Conservation (phyloP, 2,888 invertebrate species). For the Ganaspis brasiliensis region DNA sequence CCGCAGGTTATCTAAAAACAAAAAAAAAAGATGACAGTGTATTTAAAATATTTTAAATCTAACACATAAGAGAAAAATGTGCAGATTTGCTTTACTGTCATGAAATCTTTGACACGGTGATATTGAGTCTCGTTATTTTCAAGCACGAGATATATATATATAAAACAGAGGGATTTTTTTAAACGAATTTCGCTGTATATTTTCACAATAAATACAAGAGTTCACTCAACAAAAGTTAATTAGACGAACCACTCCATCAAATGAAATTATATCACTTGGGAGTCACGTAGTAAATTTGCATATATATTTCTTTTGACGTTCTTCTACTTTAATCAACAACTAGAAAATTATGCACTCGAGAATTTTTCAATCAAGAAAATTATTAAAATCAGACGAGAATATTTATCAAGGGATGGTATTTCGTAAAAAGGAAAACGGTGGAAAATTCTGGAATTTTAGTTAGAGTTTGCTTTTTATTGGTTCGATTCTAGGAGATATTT, state of each 20-base stretch:
- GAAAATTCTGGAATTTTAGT: no score
- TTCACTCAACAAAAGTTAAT: slow-evolving; percentile 1
- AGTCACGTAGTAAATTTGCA: slow-evolving; percentile 4
- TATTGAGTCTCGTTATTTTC: neutral
- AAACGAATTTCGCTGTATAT: neutral
- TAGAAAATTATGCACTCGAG: neutral
- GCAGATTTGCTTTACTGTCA: neutral
- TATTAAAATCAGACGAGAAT: neutral
- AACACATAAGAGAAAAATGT: neutral
- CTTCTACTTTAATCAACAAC: neutral
- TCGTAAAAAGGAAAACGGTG: neutral
- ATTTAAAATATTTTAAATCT: neutral
- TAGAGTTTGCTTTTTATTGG: no score
- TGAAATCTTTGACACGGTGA: neutral
- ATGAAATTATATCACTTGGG: slow-evolving; percentile 7
- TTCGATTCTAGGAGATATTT: no score
- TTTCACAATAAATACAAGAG: neutral
- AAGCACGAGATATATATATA: neutral
- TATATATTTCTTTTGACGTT: neutral
- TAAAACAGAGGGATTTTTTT: neutral
- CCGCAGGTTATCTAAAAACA: neutral
- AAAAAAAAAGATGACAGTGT: neutral
- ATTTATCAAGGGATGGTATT: neutral
- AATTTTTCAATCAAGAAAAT: neutral
- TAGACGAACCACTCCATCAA: neutral